Base-by-base conservation (phyloP, 2,797 vertebrate species). In the Tachyglossus aculeatus region DNA sequence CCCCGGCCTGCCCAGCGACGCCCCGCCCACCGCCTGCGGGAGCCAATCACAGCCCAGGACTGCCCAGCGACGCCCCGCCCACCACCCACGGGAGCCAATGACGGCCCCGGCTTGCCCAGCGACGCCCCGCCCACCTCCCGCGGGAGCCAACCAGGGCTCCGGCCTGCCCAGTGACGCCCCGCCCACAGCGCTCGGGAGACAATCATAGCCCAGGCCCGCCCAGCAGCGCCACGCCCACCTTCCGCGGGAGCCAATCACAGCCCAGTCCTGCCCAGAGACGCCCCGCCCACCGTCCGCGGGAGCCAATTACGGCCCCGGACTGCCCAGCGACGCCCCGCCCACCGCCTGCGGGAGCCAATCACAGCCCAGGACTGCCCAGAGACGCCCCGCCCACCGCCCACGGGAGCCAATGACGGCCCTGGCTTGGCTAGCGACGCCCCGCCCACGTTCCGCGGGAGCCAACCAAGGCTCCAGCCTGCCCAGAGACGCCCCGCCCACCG, bases 141-240 rank as follows among this genome's bases (percentile, higher is more conserved):
- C 58, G 50, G 90, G 93, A 41, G 61, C 3, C 1, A 80, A n/a
- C n/a, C n/a, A n/a, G n/a, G n/a, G 29, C 74, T 16, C 83, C 70
- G 63, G 45, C 45, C 93, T 95, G 57, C 84, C 67, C 41, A 90
- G 86, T 14, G 93, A 94, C 55, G 94, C 93, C 40, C 89, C 93
- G 24, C 19, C 77, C 89, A 84, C 32, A 79, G 75, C 2, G 88
- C 90, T 53, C 93, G 95, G 56, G 74, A n/a, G n/a, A n/a, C n/a
- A n/a, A n/a, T n/a, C n/a, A n/a, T n/a, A n/a, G n/a, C n/a, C n/a
- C 83, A 86, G 94, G 84, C 21, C 91, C 94, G 94, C 48, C 39
- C 79, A 34, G 1, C 43, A 45, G 25, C 14, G 29, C 29, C 3
- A 41, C 12, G 38, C 29, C 5, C 8, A 7, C 3, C 2, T 13